These are phyloP conservation scores for Caradrina kadenii DNA, from an alignment of 2,888 invertebrate genomes.

Conservation along the genomic window DNA sequence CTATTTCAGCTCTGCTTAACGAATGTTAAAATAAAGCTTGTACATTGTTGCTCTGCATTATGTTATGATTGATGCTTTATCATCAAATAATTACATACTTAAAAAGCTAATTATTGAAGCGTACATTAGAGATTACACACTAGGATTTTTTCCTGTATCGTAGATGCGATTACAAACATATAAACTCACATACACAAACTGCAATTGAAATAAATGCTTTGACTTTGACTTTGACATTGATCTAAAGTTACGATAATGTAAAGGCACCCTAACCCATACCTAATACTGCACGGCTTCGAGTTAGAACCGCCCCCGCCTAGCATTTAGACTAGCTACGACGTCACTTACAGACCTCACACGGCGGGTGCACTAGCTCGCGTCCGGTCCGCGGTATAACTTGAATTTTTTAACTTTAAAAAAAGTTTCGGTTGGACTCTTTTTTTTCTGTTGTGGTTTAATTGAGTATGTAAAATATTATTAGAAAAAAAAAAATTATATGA, in stretches of 20 bases:
- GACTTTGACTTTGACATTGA: neutral
- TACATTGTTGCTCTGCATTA: neutral
- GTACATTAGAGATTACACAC: too few relatives aligned
- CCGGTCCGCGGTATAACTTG: conserved; percentile 7
- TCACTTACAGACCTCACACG: neutral
- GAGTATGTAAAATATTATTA: neutral
- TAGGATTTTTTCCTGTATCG: too few relatives aligned
- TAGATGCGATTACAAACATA: too few relatives aligned
- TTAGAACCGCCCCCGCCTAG: neutral
- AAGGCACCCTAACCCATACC: neutral
- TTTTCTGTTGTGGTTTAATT: conserved; percentile 3
- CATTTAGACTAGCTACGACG: too few relatives aligned
- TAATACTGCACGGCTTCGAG: neutral
- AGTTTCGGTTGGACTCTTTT: neutral
- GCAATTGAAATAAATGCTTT: too few relatives aligned
- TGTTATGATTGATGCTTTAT: neutral
- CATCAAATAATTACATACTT: too few relatives aligned
- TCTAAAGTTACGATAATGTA: neutral
- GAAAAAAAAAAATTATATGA: neutral
- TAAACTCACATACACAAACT: too few relatives aligned
- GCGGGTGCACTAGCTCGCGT: neutral
- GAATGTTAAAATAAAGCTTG: neutral
- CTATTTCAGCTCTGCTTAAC: neutral
- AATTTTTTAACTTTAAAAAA: neutral
- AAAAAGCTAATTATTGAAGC: too few relatives aligned